Percentiles rank a stretch among this genome's conserved stretches.
phyloP scores from a whole-genome alignment of 2,797 vertebrate species.

The Sebastes wilsoni region DNA sequence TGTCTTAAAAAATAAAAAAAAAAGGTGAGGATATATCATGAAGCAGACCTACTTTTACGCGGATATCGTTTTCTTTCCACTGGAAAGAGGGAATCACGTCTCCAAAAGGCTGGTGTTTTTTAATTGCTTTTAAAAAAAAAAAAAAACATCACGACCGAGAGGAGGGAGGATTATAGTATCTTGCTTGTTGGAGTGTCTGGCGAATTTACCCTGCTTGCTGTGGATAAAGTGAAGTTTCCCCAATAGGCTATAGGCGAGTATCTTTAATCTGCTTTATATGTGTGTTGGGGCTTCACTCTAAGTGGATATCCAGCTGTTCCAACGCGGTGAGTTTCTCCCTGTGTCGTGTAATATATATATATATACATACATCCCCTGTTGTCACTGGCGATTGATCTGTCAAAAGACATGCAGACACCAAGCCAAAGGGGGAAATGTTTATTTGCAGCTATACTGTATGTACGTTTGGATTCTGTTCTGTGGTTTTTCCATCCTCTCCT shows the following conservation, averaged over 20 bases:
- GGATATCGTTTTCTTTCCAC: constrained; percentile 69
- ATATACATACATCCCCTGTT: neutral
- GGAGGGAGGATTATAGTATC: constrained; percentile 65
- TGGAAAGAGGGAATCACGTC: constrained; percentile 38
- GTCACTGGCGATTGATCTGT: constrained; percentile 1
- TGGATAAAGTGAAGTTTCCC: constrained; percentile 78
- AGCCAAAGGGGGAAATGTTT: neutral
- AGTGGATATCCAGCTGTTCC: constrained; percentile 72
- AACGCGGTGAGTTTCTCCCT: constrained; percentile 77
- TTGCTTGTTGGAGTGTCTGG: constrained; percentile 58
- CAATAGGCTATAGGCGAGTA: constrained; percentile 32
- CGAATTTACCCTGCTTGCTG: constrained; percentile 43
- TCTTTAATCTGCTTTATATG: constrained; percentile 51
- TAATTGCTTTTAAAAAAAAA: constrained; percentile 52
- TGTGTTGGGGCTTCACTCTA: constrained; percentile 65
- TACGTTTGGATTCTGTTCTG: constrained; percentile 23
- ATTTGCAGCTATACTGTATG: neutral
- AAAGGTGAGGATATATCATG: constrained; percentile 73
- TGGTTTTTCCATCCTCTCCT: constrained; percentile 1
- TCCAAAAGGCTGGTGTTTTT: constrained; percentile 64
- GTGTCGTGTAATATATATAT: neutral
- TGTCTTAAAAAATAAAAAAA: constrained; percentile 21
- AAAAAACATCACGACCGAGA: constrained; percentile 17
- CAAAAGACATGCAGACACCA: neutral
- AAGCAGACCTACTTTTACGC: constrained; percentile 73